phyloP scores from a whole-genome alignment of 2,113 vertebrate species.

The Pseudonaja textilis region DNA sequence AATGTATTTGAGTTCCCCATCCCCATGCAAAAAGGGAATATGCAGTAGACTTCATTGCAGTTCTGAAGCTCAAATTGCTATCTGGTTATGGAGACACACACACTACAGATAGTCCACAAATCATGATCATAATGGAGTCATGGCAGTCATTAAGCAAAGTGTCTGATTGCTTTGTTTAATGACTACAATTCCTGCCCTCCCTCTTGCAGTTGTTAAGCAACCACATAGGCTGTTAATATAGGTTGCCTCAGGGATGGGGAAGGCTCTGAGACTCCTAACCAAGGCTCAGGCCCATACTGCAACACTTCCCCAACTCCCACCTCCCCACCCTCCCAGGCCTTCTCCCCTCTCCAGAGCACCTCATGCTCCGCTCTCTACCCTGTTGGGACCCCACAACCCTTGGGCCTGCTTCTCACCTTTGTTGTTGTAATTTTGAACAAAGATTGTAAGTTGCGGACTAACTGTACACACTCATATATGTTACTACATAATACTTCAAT shows the following conservation, averaged over 20 bases:
- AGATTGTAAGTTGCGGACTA: background rate
- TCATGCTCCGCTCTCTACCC: background rate
- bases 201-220: background rate
- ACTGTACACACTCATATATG: background rate
- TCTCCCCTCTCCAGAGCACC: background rate
- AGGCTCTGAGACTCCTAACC: background rate
- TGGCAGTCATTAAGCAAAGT: background rate
- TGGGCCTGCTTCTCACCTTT: background rate
- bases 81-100: background rate
- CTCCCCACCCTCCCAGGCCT: background rate
- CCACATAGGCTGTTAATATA: background rate
- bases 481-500: slow-evolving; percentile 20
- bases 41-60: background rate
- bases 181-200: background rate
- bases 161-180: background rate
- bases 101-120: background rate
- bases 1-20: background rate
- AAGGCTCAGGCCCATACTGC: background rate
- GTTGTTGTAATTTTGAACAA: background rate
- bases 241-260: background rate
- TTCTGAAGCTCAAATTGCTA: background rate
- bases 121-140: background rate
- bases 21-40: background rate
- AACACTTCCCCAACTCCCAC: background rate
- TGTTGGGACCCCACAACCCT: background rate